A percentile compares a stretch with the other conserved stretches of the same genome.
Conservation (phyloP, 2,888 invertebrate species). For the Drosophila pegasa region DNA sequence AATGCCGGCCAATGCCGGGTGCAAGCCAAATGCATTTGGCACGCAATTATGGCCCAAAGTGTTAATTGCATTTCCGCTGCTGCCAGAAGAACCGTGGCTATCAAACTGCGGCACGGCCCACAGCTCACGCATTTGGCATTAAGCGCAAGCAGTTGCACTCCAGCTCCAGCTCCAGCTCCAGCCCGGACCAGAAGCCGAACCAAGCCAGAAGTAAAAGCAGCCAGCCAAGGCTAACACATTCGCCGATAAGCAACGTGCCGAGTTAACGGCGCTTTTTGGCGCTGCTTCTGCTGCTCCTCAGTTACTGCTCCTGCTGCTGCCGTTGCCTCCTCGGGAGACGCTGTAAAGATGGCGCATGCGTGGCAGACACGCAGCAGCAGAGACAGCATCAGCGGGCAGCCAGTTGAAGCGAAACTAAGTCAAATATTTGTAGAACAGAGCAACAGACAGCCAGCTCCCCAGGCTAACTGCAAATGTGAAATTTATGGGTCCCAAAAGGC, state of each 20-base stretch:
- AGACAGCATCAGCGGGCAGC: conserved; percentile 33
- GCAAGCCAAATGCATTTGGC: conserved; percentile 71
- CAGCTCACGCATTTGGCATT: conserved; percentile 77
- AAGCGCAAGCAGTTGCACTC: conserved; percentile 36
- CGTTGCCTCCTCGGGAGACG: conserved; percentile 24
- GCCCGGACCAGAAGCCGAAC: conserved; percentile 27
- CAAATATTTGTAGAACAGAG: conserved; percentile 74
- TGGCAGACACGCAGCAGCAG: conserved; percentile 65
- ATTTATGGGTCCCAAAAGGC: conserved; percentile 73
- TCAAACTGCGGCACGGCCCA: conserved; percentile 67
- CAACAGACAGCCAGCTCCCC: conserved; percentile 42
- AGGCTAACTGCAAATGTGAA: conserved; percentile 68
- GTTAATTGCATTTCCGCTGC: conserved; percentile 77
- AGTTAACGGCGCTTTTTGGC: conserved; percentile 58
- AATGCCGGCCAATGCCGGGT: conserved; percentile 18
- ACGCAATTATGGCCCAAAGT: conserved; percentile 79
- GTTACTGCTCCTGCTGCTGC: conserved; percentile 1
- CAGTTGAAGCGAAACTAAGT: conserved; percentile 68
- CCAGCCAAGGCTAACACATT: conserved; percentile 52
- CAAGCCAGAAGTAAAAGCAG: conserved; percentile 37
- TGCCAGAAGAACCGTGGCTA: conserved; percentile 43
- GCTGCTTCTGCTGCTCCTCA: conserved; percentile 6
- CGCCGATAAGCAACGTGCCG: conserved; percentile 61
- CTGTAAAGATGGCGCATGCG: conserved; percentile 70
- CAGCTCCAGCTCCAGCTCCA: conserved; percentile 32